A percentile compares a stretch with the other conserved stretches of the same genome.
Evolutionary conservation across 2,888 invertebrate genomes (phyloP).

Genomic region (Calephelis perditalis): DNA sequence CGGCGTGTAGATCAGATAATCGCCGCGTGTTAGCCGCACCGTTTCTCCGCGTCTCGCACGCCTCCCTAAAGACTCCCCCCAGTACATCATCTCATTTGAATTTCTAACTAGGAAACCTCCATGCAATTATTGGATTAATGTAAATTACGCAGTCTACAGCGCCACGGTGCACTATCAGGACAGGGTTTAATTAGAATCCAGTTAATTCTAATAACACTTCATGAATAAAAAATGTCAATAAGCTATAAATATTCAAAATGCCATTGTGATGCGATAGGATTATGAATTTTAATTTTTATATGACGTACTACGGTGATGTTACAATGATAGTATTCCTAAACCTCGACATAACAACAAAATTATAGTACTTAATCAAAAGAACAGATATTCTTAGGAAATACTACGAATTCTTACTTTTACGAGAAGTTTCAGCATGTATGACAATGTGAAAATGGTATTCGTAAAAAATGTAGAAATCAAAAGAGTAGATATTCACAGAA

Average conservation of each 20-base stretch:
- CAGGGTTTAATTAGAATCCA: slow-evolving; percentile 76
- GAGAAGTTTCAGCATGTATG: no score
- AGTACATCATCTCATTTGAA: slow-evolving; percentile 92
- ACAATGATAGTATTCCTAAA: no score
- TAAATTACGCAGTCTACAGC: slow-evolving; percentile 91
- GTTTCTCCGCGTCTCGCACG: slow-evolving; percentile 43
- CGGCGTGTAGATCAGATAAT: slow-evolving; percentile 40
- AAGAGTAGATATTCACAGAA: no score
- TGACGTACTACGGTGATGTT: neutral
- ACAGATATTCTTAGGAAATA: no score
- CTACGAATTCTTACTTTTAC: no score
- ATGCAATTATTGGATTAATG: slow-evolving; percentile 96
- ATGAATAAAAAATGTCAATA: slow-evolving; percentile 27
- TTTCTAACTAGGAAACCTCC: slow-evolving; percentile 95
- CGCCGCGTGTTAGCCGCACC: slow-evolving; percentile 50
- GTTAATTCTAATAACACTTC: slow-evolving; percentile 70
- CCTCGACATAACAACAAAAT: no score
- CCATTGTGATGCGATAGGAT: neutral
- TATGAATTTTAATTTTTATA: neutral
- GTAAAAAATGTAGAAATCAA: no score
- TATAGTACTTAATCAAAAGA: no score
- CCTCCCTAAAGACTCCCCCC: slow-evolving; percentile 59
- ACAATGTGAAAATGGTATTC: no score
- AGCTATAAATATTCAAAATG: slow-evolving; percentile 8
- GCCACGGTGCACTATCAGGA: slow-evolving; percentile 76